Evolutionary conservation across 2,797 vertebrate genomes (phyloP), one percentile per base, ranked within the genome.

Genomic region (Buceros bicornis): DNA sequence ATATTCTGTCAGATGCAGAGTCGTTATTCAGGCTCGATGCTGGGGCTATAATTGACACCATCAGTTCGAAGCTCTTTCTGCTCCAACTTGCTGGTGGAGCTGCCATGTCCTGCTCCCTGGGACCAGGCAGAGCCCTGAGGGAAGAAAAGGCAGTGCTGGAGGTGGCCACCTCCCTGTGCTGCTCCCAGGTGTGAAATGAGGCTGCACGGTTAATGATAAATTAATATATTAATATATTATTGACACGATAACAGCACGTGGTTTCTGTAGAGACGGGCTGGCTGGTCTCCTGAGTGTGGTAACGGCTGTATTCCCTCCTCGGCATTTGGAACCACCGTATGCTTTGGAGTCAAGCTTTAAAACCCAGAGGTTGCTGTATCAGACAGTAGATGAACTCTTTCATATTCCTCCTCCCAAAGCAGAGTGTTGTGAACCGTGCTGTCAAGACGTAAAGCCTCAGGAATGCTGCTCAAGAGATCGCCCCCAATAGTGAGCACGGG

Each of bases 381-480:
- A 87, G 16, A 35, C 47, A 31, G 56, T 86, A 60, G 83, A 24
- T 69, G 69, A 61, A n/a, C 62, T 76, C 20, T 29, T 64, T 40
- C 71, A 12, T 89, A 35, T 82, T 93, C 61, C 78, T 45, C 50
- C 40, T 76, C 48, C 67, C 95, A 60, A 35, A 86, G 85, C 81
- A 85, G 69, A 81, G 88, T 60, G 66, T 87, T 88, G 86, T 50
- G 82, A 96, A 95, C 18, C 29, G 57, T 69, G 31, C 81, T 83
- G 69, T 70, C 31, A 83, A 69, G 69, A 83, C 48, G 47, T 17
- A 86, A 93, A 77, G 70, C 51, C 70, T 64, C 64, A 58, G 37
- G 81, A 78, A 54, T 14, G 53, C 70, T 89, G 74, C 65, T 89
- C 29, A 37, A 73, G 94, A 93, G 88, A 88, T 95, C 82, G 87